phyloP scores from a whole-genome alignment of 2,797 vertebrate genomes.

The Ptychobarbus kaznakovi region DNA sequence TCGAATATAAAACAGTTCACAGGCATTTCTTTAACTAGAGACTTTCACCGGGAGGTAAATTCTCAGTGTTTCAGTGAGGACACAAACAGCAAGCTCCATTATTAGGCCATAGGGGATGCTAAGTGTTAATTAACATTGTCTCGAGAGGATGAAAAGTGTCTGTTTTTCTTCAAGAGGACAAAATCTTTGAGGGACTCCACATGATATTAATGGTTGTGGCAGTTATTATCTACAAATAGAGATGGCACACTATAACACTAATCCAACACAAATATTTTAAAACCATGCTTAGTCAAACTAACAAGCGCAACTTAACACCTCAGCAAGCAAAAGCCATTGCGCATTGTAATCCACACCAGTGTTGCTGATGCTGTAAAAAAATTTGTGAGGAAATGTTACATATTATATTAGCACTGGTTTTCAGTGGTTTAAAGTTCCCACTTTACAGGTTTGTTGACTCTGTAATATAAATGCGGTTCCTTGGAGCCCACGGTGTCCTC shows the following conservation, averaged over 20 bases:
- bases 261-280: constrained; percentile 20
- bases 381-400: constrained; percentile 16
- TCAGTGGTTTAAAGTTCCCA: constrained; percentile 37
- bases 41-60: constrained; percentile 33
- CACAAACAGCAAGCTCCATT: constrained; percentile 3
- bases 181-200: constrained; percentile 22
- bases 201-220: constrained; percentile 19
- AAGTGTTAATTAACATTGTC: constrained; percentile 39
- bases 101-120: constrained; percentile 19
- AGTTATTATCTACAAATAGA: background rate
- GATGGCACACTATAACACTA: background rate
- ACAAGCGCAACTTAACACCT: background rate
- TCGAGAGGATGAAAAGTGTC: constrained; percentile 36
- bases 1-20: constrained; percentile 10
- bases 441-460: constrained; percentile 27
- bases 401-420: constrained; percentile 25
- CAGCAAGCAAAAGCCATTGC: background rate
- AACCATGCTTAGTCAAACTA: constrained; percentile 13
- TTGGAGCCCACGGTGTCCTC: constrained; percentile 29
- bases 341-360: background rate
- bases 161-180: constrained; percentile 22
- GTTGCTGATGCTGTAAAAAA: constrained; percentile 37
- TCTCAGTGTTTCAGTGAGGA: constrained; percentile 31
- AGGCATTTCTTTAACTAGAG: constrained; percentile 14
- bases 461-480: constrained; percentile 54